phyloP scores from a whole-genome alignment of 2,888 invertebrate genomes.

The Marronus borbonicus region DNA sequence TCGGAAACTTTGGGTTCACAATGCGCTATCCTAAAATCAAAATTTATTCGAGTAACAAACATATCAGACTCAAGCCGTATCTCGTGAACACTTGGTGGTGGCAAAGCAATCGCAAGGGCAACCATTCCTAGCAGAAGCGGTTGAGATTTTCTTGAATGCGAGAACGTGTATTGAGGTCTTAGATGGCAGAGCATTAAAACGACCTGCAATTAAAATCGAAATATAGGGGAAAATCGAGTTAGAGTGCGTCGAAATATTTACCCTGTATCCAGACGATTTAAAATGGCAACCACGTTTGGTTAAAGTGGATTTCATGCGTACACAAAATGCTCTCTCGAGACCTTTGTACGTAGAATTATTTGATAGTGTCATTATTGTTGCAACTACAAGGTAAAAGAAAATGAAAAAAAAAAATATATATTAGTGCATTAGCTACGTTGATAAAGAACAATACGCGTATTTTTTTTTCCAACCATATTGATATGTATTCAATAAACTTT shows the following conservation, averaged over 20 bases:
- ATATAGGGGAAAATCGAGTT: background rate
- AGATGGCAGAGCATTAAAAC: slow-evolving; percentile 93
- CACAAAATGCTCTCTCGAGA: slow-evolving; percentile 92
- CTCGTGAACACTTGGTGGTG: slow-evolving; percentile 97
- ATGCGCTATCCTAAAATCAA: slow-evolving; percentile 97
- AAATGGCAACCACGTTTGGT: slow-evolving; percentile 98
- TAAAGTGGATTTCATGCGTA: slow-evolving; percentile 97
- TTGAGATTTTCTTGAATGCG: slow-evolving; percentile 89
- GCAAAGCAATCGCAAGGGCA: slow-evolving; percentile 94
- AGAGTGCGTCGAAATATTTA: slow-evolving; percentile 71
- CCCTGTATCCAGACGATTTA: slow-evolving; percentile 96
- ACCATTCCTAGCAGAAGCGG: slow-evolving; percentile 94
- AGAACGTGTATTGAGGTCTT: slow-evolving; percentile 94
- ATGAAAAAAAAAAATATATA: too few relatives aligned
- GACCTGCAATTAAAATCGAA: slow-evolving; percentile 77
- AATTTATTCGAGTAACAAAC: slow-evolving; percentile 97
- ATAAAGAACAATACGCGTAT: background rate
- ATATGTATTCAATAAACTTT: slow-evolving; percentile 5
- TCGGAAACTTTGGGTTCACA: slow-evolving; percentile 98
- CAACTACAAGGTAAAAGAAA: slow-evolving; percentile 74
- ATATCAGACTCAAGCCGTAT: slow-evolving; percentile 94
- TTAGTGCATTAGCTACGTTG: background rate
- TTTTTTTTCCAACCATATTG: background rate
- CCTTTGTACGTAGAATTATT: slow-evolving; percentile 81
- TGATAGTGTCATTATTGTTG: slow-evolving; percentile 86